Base-by-base conservation (phyloP, 2,888 invertebrate species). In the Vanessa cardui region DNA sequence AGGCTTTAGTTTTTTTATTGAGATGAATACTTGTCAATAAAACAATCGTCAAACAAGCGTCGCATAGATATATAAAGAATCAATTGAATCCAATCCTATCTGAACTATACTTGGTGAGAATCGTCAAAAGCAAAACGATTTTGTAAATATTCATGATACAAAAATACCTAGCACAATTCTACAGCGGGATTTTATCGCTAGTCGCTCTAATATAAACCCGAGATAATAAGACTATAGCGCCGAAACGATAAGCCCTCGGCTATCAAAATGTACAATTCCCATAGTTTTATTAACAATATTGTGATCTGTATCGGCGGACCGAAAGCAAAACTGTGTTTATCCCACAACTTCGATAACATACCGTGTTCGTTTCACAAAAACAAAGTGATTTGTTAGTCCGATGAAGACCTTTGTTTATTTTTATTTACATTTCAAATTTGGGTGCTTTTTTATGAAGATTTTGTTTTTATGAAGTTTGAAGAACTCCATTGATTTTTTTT, bases 351-450 rank as follows among this genome's bases (percentile, higher is more conserved):
- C 60, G 58, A 80, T 82, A 81, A 79, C 18, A 76, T 73, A 69
- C 66, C 73, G 66, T 67, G 75, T 68, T 69, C 72, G 72, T 76
- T 66, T 70, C 71, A 74, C 74, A 84, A 87, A 86, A 86, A 85
- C 80, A 76, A 80, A 82, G 83, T 86, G 86, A 88, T 87, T 88
- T 89, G 88, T 89, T 80, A 80, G 78, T 78, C 72, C 79, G 84
- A 86, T 87, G 86, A 83, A 84, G 84, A 83, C 80, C 83, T 86
- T 79, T 79, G 82, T 70, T 76, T 76, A 73, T 84, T 86, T 87
- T 86, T 86, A 80, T 85, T 84, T 78, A 78, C 74, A 77, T 76
- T 75, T 68, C 69, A 61, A 72, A 72, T 62, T 59, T 54, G 63
- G 63, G 60, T 63, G 45, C 33, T 72, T 73, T 74, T 72, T 64